Conservation (phyloP, 2,888 invertebrate genomes). For the Ichneumon xanthorius region DNA sequence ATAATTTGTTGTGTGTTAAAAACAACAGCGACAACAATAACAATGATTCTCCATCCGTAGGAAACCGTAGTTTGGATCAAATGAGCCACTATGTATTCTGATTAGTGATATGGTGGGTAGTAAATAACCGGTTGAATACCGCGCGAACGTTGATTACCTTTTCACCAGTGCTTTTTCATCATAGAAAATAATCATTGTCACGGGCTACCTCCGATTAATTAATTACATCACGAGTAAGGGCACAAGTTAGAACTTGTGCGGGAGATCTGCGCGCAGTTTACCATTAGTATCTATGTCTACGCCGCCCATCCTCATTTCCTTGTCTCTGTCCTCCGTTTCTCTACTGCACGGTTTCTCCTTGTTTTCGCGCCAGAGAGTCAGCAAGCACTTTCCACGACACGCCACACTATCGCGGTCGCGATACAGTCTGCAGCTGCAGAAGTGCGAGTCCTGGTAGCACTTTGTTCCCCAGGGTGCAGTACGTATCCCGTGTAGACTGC, state of each 20-base stretch:
- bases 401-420: conserved; percentile 24
- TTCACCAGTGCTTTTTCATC: background rate
- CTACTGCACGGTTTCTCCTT: conserved; percentile 53
- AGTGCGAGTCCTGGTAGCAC: conserved; percentile 65
- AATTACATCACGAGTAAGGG: conserved; percentile 34
- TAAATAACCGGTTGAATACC: background rate
- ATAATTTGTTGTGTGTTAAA: background rate
- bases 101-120: background rate
- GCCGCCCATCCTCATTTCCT: background rate
- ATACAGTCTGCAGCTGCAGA: conserved; percentile 28
- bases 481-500: conserved; percentile 15
- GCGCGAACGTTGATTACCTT: background rate
- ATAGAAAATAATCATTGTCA: conserved; percentile 6
- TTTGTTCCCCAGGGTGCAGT: conserved; percentile 57
- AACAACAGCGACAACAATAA: background rate
- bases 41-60: background rate
- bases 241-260: conserved; percentile 41
- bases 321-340: conserved; percentile 15
- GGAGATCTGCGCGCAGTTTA: conserved; percentile 38
- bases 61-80: background rate
- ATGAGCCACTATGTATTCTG: background rate
- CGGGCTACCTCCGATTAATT: conserved; percentile 30
- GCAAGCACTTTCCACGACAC: conserved; percentile 40
- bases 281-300: conserved; percentile 37
- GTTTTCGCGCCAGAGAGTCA: conserved; percentile 44